These are phyloP conservation scores for Pachyrhynchus sulphureomaculatus DNA, from an alignment of 1,140 invertebrate genomes.

Conservation along the genomic window DNA sequence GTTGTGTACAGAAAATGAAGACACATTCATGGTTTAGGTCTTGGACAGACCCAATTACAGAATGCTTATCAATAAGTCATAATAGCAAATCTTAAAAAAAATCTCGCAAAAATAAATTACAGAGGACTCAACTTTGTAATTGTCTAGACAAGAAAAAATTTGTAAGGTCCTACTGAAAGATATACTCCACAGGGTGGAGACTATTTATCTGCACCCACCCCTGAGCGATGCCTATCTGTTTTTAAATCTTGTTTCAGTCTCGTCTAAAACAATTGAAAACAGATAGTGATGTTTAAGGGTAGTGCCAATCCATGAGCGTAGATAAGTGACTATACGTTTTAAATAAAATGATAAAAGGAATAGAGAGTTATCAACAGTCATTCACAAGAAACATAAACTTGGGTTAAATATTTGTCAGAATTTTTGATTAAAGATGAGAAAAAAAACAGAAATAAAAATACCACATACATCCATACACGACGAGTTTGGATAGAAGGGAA, in stretches of 20 bases:
- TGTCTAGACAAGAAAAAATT: slow-evolving; percentile 28
- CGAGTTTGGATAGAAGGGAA: no score
- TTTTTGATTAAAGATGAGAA: no score
- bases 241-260: slow-evolving; percentile 12
- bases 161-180: slow-evolving; percentile 19
- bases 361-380: background rate
- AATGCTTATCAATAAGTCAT: no score
- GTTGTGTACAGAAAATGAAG: no score
- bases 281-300: background rate
- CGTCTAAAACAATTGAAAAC: slow-evolving; percentile 20
- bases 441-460: no score
- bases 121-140: slow-evolving; percentile 1
- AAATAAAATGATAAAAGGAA: background rate
- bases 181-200: slow-evolving; percentile 22
- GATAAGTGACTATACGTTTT: background rate
- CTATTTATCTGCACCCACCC: slow-evolving; percentile 16
- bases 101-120: no score
- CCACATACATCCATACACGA: no score
- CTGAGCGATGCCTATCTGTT: slow-evolving; percentile 1
- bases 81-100: no score
- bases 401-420: no score
- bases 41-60: no score
- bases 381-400: background rate
- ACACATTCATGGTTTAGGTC: no score
- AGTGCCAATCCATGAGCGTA: background rate